Conservation (phyloP, 2,888 invertebrate genomes). For the Deroplatys truncata region DNA sequence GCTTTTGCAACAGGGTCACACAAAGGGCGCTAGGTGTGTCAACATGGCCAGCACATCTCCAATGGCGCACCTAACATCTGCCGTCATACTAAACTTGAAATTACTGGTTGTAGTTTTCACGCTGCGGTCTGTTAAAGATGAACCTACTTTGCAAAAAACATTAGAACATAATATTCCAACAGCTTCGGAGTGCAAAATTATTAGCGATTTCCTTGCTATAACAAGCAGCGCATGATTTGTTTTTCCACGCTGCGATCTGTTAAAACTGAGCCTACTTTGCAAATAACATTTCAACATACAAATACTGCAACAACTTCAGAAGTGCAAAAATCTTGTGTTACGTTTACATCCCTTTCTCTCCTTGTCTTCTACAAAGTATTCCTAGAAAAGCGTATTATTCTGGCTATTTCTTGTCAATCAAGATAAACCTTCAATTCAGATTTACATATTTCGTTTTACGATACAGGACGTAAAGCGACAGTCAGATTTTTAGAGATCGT, state of each 20-base stretch:
- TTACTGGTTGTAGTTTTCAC: neutral
- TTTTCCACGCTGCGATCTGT: neutral
- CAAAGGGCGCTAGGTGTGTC: neutral
- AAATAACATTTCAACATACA: too few species aligned
- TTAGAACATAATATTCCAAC: too few species aligned
- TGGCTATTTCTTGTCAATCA: too few species aligned
- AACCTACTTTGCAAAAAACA: neutral
- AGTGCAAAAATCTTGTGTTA: neutral
- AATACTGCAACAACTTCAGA: neutral
- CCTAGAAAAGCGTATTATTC: too few species aligned
- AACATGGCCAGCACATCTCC: neutral
- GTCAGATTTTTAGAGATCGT: too few species aligned
- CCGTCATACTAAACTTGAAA: neutral
- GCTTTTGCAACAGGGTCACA: neutral
- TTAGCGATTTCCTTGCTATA: neutral
- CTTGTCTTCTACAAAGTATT: too few species aligned
- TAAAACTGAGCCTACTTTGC: neutral
- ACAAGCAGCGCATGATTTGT: neutral
- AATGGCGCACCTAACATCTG: neutral
- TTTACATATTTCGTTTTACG: too few species aligned
- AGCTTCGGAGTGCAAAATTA: neutral
- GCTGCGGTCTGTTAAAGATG: neutral
- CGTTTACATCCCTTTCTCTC: too few species aligned
- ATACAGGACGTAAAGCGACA: too few species aligned
- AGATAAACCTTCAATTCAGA: too few species aligned